A percentile compares a stretch with the other conserved stretches of the same genome.
Evolutionary conservation across 2,797 vertebrate genomes (phyloP).

Genomic region (Rhinella marina): DNA sequence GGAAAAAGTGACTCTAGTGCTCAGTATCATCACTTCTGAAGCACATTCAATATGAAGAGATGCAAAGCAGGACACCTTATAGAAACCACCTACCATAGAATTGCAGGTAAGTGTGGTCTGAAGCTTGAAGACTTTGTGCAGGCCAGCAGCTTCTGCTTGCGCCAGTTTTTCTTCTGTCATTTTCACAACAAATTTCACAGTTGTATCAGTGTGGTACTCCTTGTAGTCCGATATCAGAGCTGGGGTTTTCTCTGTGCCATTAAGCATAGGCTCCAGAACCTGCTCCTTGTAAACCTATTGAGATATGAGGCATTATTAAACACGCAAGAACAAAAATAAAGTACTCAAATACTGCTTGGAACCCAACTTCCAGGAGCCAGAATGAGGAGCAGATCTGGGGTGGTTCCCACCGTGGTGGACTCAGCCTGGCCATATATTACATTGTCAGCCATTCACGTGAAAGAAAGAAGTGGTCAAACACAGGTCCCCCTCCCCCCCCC

Average conservation of each 20-base stretch:
- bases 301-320: slow-evolving; percentile 5
- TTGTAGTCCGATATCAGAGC: slow-evolving; percentile 96
- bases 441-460: too few species aligned
- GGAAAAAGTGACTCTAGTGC: not conserved
- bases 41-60: slow-evolving; percentile 67
- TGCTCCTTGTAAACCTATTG: slow-evolving; percentile 94
- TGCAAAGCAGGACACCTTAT: too few species aligned
- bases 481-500: too few species aligned
- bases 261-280: slow-evolving; percentile 96
- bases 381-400: too few species aligned
- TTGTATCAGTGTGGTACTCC: slow-evolving; percentile 96
- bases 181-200: slow-evolving; percentile 97
- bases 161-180: slow-evolving; percentile 97
- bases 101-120: slow-evolving; percentile 98
- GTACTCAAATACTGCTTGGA: too few species aligned
- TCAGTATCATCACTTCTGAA: not conserved
- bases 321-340: not conserved
- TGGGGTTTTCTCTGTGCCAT: slow-evolving; percentile 95
- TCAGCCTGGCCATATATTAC: too few species aligned
- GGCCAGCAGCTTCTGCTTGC: slow-evolving; percentile 92
- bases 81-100: slow-evolving; percentile 88
- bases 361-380: too few species aligned
- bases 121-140: slow-evolving; percentile 98
- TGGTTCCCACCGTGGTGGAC: too few species aligned
- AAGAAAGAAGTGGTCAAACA: too few species aligned